A percentile compares a stretch with the other conserved stretches of the same genome.
Evolutionary conservation across 2,888 invertebrate species (phyloP).

Genomic region (Saturnia pavonia): DNA sequence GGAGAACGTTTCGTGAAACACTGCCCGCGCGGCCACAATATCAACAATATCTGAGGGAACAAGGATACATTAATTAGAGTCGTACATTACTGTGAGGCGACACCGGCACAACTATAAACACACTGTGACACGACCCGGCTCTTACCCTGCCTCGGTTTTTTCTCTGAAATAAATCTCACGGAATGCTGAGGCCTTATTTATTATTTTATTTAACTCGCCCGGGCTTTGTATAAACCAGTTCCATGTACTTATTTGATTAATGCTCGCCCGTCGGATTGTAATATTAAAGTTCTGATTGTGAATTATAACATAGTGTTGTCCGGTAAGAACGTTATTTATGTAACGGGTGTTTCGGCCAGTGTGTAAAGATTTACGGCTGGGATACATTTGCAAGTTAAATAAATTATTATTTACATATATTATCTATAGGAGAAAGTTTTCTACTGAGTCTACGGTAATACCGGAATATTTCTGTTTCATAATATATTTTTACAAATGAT

Average conservation of each 20-base stretch:
- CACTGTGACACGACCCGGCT: constrained; percentile 71
- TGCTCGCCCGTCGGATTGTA: constrained; percentile 59
- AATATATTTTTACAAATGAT: not conserved
- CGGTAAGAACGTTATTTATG: constrained; percentile 75
- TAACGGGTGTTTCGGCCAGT: constrained; percentile 48
- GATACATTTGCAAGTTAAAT: constrained; percentile 28
- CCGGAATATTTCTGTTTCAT: not conserved
- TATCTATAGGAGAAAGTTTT: constrained; percentile 4
- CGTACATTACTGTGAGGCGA: constrained; percentile 63
- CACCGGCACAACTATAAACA: constrained; percentile 70
- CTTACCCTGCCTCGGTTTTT: constrained; percentile 67
- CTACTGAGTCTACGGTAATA: not conserved
- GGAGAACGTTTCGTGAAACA: constrained; percentile 48
- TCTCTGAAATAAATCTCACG: constrained; percentile 79
- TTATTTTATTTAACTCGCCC: constrained; percentile 77
- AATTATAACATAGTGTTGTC: constrained; percentile 70
- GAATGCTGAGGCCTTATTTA: constrained; percentile 74
- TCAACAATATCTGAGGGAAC: constrained; percentile 49
- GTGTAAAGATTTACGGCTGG: constrained; percentile 40
- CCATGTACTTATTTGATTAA: constrained; percentile 70
- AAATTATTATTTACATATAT: constrained; percentile 19
- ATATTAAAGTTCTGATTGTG: constrained; percentile 72
- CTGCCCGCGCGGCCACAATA: constrained; percentile 49
- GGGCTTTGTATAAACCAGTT: constrained; percentile 75
- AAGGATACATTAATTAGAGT: constrained; percentile 72